Evolutionary conservation across 2,113 vertebrate genomes (phyloP).

Genomic region (Salvelinus alpinus): DNA sequence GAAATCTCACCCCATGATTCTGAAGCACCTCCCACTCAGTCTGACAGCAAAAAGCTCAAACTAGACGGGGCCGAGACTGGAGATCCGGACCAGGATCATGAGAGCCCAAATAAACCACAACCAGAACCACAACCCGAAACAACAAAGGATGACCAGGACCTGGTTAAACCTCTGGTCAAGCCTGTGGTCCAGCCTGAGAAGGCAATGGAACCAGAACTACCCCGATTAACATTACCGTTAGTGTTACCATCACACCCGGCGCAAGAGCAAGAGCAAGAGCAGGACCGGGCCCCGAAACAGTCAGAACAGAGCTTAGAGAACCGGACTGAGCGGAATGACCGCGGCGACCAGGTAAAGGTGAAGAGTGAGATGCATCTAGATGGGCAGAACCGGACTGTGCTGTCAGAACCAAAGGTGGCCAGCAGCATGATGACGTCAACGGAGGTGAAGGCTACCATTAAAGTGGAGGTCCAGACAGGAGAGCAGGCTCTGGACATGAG

Average conservation of each 20-base stretch:
- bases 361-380: constrained; percentile 40
- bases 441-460: constrained; percentile 82
- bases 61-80: constrained; percentile 69
- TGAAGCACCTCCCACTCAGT: constrained; percentile 72
- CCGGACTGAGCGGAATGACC: constrained; percentile 55
- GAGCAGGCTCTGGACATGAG: constrained; percentile 94
- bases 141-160: constrained; percentile 31
- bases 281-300: constrained; percentile 31
- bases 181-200: neutral
- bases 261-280: constrained; percentile 49
- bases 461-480: constrained; percentile 80
- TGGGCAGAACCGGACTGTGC: constrained; percentile 32
- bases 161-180: constrained; percentile 13
- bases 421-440: neutral
- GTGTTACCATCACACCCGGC: constrained; percentile 23
- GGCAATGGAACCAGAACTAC: constrained; percentile 30
- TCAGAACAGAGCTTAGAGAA: constrained; percentile 50
- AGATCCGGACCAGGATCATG: neutral
- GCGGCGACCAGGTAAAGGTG: constrained; percentile 28
- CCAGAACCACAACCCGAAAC: constrained; percentile 23
- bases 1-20: constrained; percentile 72
- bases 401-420: constrained; percentile 33
- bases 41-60: constrained; percentile 84
- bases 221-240: constrained; percentile 32
- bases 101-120: constrained; percentile 14